phyloP scores from a whole-genome alignment of 2,797 vertebrate genomes.

The Trematomus bernacchii region DNA sequence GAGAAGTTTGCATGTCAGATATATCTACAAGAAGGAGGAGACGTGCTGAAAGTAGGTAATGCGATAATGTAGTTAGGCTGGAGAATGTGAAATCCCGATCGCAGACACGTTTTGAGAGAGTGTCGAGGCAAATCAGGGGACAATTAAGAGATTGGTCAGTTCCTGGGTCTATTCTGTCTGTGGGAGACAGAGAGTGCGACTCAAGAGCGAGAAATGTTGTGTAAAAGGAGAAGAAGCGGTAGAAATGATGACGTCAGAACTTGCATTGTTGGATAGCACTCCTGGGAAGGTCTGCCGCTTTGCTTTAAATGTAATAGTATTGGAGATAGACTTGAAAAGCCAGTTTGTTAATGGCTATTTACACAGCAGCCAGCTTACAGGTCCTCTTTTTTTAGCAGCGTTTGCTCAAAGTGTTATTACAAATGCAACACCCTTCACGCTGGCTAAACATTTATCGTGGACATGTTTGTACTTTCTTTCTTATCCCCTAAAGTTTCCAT shows the following conservation, averaged over 20 bases:
- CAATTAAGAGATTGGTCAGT: slow-evolving; percentile 31
- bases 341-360: slow-evolving; percentile 28
- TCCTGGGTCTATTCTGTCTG: slow-evolving; percentile 3
- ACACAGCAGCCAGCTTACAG: slow-evolving; percentile 20
- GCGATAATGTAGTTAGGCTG: slow-evolving; percentile 11
- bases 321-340: slow-evolving; percentile 27
- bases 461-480: slow-evolving; percentile 17
- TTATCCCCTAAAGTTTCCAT: neutral
- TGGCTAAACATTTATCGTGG: slow-evolving; percentile 19
- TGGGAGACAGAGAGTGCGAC: slow-evolving; percentile 4
- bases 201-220: neutral
- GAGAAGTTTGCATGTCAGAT: slow-evolving; percentile 13
- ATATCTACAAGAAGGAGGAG: neutral
- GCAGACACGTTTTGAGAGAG: slow-evolving; percentile 7
- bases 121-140: slow-evolving; percentile 28
- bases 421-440: slow-evolving; percentile 21
- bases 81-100: slow-evolving; percentile 29
- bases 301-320: neutral
- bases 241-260: slow-evolving; percentile 19
- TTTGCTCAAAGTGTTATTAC: slow-evolving; percentile 43
- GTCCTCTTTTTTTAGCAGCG: slow-evolving; percentile 25
- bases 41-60: slow-evolving; percentile 18
- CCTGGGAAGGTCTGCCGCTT: slow-evolving; percentile 14
- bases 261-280: slow-evolving; percentile 4
- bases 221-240: slow-evolving; percentile 23